phyloP scores from a whole-genome alignment of 2,888 invertebrate species.

The Malthinus seriepunctatus region DNA sequence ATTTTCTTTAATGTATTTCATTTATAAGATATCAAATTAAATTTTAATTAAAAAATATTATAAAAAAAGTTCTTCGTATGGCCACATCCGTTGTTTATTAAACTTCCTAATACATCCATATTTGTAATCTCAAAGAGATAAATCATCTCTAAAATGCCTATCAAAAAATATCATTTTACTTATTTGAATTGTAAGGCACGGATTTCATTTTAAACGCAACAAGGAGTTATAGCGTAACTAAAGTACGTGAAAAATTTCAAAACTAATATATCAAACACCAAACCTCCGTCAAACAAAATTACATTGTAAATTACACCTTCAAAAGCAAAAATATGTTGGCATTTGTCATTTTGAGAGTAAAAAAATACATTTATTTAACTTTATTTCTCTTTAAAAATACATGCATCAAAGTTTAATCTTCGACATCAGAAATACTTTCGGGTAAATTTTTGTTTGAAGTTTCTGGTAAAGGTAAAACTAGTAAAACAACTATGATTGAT shows the following conservation, averaged over 20 bases:
- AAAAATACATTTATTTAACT: too few species aligned
- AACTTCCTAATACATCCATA: too few species aligned
- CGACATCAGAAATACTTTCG: constrained; percentile 60
- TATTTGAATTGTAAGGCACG: constrained; percentile 9
- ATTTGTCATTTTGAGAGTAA: too few species aligned
- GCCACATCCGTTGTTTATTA: too few species aligned
- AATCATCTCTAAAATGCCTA: too few species aligned
- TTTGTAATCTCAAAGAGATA: too few species aligned
- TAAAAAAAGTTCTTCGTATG: too few species aligned
- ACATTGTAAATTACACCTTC: too few species aligned
- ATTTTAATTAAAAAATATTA: too few species aligned
- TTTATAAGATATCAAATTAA: too few species aligned
- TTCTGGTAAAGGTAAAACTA: constrained; percentile 49
- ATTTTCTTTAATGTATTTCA: too few species aligned
- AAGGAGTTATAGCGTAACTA: background rate
- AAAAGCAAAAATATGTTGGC: too few species aligned
- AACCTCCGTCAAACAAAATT: background rate
- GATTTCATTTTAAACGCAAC: constrained; percentile 11
- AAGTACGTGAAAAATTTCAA: constrained; percentile 3
- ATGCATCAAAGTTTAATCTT: constrained; percentile 34
- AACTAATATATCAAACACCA: background rate
- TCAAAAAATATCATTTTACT: background rate
- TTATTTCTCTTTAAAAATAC: background rate
- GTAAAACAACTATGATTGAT: constrained; percentile 42
- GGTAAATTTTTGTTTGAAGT: constrained; percentile 53